A percentile compares a stretch with the other conserved stretches of the same genome.
phyloP scores from a whole-genome alignment of 2,888 invertebrate genomes.

The Folsomia candida region DNA sequence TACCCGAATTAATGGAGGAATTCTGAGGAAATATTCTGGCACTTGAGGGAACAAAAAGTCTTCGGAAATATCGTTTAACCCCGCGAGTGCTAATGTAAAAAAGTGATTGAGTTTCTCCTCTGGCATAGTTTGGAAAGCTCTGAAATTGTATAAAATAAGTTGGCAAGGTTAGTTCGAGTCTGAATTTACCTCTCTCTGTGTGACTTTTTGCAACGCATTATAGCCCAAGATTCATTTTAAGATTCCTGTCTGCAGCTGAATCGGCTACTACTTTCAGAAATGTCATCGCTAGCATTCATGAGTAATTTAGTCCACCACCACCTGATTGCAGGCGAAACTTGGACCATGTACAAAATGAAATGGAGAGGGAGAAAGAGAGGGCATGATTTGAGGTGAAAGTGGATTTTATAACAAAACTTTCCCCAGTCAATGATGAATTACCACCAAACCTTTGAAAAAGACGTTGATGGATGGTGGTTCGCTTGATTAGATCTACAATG shows the following conservation, averaged over 20 bases:
- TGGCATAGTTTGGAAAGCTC: slow-evolving; percentile 35
- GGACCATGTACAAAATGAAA: neutral
- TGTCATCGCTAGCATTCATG: too few relatives aligned
- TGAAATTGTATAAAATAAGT: slow-evolving; percentile 9
- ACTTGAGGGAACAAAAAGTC: slow-evolving; percentile 37
- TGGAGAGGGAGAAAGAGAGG: slow-evolving; percentile 1
- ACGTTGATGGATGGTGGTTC: slow-evolving; percentile 25
- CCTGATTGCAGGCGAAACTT: too few relatives aligned
- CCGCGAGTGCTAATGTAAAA: slow-evolving; percentile 37
- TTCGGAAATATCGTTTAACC: slow-evolving; percentile 40
- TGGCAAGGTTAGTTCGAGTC: too few relatives aligned
- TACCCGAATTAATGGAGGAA: slow-evolving; percentile 36
- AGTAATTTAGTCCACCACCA: too few relatives aligned
- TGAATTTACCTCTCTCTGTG: too few relatives aligned
- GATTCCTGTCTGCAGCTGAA: neutral
- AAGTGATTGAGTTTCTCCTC: slow-evolving; percentile 42
- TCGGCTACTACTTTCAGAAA: too few relatives aligned
- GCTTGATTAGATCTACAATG: slow-evolving; percentile 21
- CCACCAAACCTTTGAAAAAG: slow-evolving; percentile 1
- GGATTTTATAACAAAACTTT: neutral
- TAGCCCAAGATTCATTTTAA: neutral
- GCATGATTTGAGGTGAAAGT: neutral
- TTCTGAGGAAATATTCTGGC: slow-evolving; percentile 36
- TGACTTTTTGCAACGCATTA: too few relatives aligned
- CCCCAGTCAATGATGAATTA: slow-evolving; percentile 21